Percentiles rank a stretch among this genome's conserved stretches.
Evolutionary conservation across 2,888 invertebrate genomes (phyloP).

Genomic region (Aproaerema taeniolella): DNA sequence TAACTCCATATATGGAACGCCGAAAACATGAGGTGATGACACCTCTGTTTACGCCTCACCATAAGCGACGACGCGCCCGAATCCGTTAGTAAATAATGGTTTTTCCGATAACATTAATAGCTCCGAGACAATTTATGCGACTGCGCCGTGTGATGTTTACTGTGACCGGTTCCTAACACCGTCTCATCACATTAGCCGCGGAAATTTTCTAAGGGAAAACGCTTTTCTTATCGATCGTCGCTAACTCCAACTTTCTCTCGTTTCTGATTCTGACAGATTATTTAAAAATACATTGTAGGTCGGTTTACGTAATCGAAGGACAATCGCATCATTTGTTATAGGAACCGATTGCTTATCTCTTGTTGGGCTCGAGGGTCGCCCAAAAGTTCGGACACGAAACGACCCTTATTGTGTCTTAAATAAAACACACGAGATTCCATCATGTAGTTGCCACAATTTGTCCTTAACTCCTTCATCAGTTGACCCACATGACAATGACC

Average conservation of each 20-base stretch:
- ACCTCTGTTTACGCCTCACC: conserved; percentile 27
- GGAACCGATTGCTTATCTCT: conserved; percentile 39
- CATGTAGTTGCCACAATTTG: no score
- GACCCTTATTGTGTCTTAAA: no score
- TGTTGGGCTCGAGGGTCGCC: conserved; percentile 29
- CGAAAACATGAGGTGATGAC: conserved; percentile 22
- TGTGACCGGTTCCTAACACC: conserved; percentile 31
- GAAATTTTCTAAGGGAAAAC: conserved; percentile 42
- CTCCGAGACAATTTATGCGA: conserved; percentile 42
- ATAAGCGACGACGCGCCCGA: conserved; percentile 26
- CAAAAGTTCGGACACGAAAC: no score
- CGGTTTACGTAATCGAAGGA: conserved; percentile 65
- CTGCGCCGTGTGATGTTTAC: conserved; percentile 59
- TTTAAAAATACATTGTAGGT: conserved; percentile 49
- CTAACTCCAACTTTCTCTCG: conserved; percentile 30
- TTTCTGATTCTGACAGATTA: conserved; percentile 39
- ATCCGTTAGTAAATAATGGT: conserved; percentile 47
- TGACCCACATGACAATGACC: conserved; percentile 10
- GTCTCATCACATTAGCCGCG: conserved; percentile 46
- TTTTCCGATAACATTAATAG: conserved; percentile 47
- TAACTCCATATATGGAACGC: no score
- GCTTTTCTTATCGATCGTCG: conserved; percentile 53
- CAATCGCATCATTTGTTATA: conserved; percentile 44
- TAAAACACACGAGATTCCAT: no score
- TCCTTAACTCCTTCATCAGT: no score